Percentiles rank a stretch among this genome's conserved stretches.
Evolutionary conservation across 2,888 invertebrate genomes (phyloP).

Genomic region (Dasysyrphus albostriatus): DNA sequence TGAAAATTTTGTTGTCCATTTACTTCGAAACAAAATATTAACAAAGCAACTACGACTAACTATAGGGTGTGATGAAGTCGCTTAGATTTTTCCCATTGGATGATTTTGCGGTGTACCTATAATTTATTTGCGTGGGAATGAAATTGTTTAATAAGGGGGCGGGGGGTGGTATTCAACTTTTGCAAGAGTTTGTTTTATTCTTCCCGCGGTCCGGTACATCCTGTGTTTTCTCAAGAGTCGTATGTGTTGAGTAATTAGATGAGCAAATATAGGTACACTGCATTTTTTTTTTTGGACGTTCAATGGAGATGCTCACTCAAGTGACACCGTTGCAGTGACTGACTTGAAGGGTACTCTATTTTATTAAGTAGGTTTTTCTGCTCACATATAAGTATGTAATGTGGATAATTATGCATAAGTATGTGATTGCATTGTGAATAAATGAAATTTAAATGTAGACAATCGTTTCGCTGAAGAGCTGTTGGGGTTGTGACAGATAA

Average conservation of each 20-base stretch:
- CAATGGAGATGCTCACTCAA: slow-evolving; percentile 52
- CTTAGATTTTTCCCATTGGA: slow-evolving; percentile 14
- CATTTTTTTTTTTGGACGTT: background rate
- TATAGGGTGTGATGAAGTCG: background rate
- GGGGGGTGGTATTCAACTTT: background rate
- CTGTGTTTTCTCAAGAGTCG: background rate
- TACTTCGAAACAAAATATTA: background rate
- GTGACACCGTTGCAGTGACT: slow-evolving; percentile 63
- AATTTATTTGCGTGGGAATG: slow-evolving; percentile 27
- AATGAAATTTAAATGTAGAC: slow-evolving; percentile 1
- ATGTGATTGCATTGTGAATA: background rate
- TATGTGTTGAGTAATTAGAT: slow-evolving; percentile 31
- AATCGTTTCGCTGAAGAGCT: background rate
- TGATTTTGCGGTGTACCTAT: slow-evolving; percentile 13
- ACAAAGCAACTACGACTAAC: background rate
- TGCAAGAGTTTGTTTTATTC: background rate
- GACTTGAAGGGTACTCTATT: slow-evolving; percentile 41
- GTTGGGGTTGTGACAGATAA: slow-evolving; percentile 8
- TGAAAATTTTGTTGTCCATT: slow-evolving; percentile 3
- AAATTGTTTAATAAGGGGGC: background rate
- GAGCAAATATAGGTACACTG: background rate
- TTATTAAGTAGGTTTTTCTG: slow-evolving; percentile 22
- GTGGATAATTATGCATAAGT: background rate
- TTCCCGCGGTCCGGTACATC: slow-evolving; percentile 25
- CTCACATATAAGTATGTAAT: slow-evolving; percentile 1